These are phyloP conservation scores for Oxytorus armatus DNA, from an alignment of 2,888 invertebrate genomes.

Conservation along the genomic window DNA sequence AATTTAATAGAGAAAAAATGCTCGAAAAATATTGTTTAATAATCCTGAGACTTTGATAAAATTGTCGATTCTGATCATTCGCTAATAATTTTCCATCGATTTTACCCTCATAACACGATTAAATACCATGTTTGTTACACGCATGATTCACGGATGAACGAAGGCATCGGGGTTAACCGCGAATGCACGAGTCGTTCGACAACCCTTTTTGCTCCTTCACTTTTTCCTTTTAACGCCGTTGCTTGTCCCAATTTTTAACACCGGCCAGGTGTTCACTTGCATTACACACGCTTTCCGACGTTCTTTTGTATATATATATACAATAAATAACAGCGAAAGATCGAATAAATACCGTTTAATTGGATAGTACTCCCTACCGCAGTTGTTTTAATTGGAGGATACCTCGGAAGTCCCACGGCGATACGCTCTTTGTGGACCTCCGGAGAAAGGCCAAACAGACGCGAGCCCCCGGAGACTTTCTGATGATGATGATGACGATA, in stretches of 20 bases:
- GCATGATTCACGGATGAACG: constrained; percentile 3
- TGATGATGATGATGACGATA: constrained; percentile 33
- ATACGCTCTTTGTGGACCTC: constrained; percentile 41
- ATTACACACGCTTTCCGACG: constrained; percentile 9
- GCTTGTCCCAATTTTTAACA: constrained; percentile 57
- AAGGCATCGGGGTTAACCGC: constrained; percentile 45
- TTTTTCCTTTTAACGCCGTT: constrained; percentile 12
- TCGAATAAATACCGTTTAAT: constrained; percentile 63
- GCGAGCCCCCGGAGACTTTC: constrained; percentile 10
- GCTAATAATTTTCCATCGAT: background rate
- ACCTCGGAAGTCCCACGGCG: constrained; percentile 32
- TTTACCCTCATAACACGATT: background rate
- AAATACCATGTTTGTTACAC: background rate
- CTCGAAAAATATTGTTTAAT: background rate
- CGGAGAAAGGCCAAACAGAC: too few species aligned
- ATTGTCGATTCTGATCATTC: background rate
- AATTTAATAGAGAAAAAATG: too few species aligned
- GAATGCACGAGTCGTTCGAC: constrained; percentile 14
- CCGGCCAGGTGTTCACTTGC: constrained; percentile 57
- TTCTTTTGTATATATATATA: constrained; percentile 13
- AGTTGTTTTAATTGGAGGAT: constrained; percentile 58
- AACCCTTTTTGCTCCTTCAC: constrained; percentile 45
- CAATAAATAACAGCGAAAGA: constrained; percentile 48
- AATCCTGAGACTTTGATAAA: background rate
- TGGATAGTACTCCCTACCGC: constrained; percentile 47